phyloP scores from a whole-genome alignment of 2,113 vertebrate genomes.

The Siphamia tubifer region DNA sequence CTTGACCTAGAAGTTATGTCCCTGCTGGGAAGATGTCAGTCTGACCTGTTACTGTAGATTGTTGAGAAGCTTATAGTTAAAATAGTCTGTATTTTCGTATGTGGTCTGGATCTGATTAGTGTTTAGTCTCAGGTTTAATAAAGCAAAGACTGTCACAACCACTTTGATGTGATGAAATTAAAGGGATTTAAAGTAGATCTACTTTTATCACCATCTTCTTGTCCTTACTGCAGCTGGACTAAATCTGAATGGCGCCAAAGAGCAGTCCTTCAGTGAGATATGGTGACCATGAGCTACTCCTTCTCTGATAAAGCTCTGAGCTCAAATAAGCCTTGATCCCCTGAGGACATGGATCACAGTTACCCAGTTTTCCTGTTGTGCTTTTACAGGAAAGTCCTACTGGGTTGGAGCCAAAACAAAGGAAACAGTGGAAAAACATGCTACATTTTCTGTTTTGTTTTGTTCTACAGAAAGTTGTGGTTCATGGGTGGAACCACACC shows the following conservation, averaged over 20 bases:
- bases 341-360: not conserved
- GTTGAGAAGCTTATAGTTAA: not conserved
- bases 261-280: not conserved
- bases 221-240: not conserved
- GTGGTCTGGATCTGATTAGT: too few species aligned
- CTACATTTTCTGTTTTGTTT: not conserved
- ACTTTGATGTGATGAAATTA: too few species aligned
- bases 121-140: too few species aligned
- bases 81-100: too few species aligned
- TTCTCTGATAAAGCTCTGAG: not conserved
- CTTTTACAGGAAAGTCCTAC: not conserved
- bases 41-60: not conserved
- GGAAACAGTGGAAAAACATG: not conserved
- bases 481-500: not conserved
- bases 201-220: not conserved
- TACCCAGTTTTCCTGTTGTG: slow-evolving; percentile 13
- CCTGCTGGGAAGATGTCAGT: not conserved
- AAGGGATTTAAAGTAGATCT: not conserved
- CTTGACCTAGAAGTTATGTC: not conserved
- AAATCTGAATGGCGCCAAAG: not conserved
- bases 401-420: not conserved
- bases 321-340: not conserved
- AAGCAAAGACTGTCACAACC: too few species aligned
- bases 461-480: too few species aligned
- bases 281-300: not conserved